Evolutionary conservation across 2,797 vertebrate species (phyloP).

Genomic region (Urophycis tenuis): DNA sequence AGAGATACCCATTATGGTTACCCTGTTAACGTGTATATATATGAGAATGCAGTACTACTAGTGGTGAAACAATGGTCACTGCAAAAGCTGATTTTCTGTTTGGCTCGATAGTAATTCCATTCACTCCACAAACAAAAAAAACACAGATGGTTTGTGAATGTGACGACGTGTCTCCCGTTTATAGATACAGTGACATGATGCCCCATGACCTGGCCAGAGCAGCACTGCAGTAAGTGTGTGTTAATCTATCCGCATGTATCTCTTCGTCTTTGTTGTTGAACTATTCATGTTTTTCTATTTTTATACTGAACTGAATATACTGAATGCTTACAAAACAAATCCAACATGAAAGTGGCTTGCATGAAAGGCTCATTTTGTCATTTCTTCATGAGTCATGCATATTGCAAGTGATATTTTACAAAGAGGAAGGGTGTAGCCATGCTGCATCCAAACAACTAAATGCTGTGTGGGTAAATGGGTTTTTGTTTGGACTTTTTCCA

Average conservation of each 20-base stretch:
- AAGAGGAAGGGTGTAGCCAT: neutral
- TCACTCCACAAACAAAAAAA: neutral
- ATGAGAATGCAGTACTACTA: neutral
- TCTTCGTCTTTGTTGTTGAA: neutral
- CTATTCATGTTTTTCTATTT: neutral
- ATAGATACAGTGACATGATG: constrained; percentile 89
- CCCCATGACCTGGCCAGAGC: constrained; percentile 91
- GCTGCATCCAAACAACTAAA: neutral
- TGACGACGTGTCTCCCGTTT: neutral
- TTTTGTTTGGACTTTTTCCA: constrained; percentile 39
- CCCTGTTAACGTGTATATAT: too few relatives aligned
- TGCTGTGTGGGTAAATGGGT: neutral
- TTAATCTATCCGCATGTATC: constrained; percentile 4
- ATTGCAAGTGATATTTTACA: neutral
- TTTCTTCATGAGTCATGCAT: neutral
- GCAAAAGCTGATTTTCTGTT: neutral
- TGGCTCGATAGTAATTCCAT: neutral
- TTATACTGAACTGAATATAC: neutral
- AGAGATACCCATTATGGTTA: neutral
- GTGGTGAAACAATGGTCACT: neutral
- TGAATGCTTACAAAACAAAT: neutral
- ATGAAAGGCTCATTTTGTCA: neutral
- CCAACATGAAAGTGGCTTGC: too few relatives aligned
- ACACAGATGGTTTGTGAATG: neutral
- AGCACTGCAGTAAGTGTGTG: constrained; percentile 80